Evolutionary conservation across 2,797 vertebrate genomes (phyloP).

Genomic region (Vireo griseus): DNA sequence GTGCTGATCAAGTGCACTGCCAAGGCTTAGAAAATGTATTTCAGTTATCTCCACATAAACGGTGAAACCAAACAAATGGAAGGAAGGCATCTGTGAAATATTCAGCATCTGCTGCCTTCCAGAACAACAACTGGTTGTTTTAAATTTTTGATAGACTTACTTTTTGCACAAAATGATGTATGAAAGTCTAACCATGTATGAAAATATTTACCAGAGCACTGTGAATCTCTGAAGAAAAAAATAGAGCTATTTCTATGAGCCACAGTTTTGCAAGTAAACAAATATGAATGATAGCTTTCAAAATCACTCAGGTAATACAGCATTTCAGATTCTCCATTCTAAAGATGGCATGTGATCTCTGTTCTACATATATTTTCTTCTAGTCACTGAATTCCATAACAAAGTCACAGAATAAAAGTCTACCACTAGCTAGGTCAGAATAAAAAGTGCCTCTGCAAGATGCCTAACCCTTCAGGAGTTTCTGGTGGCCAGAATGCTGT

Average conservation of each 20-base stretch:
- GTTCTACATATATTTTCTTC: background rate
- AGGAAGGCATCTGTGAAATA: constrained; percentile 31
- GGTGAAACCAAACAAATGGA: background rate
- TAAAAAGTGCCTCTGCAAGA: background rate
- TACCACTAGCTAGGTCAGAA: background rate
- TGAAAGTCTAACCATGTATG: constrained; percentile 44
- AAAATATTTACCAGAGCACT: constrained; percentile 50
- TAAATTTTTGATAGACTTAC: constrained; percentile 45
- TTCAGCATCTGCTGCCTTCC: constrained; percentile 50
- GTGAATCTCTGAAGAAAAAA: constrained; percentile 8
- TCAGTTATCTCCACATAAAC: background rate
- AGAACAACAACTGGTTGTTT: constrained; percentile 29
- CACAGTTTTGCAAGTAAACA: background rate
- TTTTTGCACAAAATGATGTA: constrained; percentile 27
- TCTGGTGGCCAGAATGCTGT: background rate
- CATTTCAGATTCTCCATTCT: background rate
- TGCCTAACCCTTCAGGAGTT: background rate
- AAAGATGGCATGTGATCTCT: background rate
- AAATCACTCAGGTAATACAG: background rate
- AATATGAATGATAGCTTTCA: background rate
- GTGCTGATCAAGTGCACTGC: constrained; percentile 27
- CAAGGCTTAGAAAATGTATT: background rate
- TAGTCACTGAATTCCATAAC: background rate
- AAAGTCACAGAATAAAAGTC: background rate
- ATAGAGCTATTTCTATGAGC: background rate